Conservation (phyloP, 2,113 vertebrate species). For the Balaeniceps rex region DNA sequence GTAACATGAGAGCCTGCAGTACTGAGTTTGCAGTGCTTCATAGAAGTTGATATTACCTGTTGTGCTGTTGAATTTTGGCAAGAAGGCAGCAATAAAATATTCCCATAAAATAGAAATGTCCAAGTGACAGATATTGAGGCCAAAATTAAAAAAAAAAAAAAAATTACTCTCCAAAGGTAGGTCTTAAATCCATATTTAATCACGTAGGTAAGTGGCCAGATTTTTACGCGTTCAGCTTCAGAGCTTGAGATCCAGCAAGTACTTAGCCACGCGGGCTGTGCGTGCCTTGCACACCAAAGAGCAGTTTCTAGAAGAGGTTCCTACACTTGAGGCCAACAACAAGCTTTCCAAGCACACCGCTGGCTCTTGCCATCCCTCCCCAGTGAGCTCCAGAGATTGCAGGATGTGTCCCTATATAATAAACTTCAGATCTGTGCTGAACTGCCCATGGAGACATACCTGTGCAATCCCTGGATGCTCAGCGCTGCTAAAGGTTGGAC, state of each 20-base stretch:
- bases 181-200: constrained; percentile 3
- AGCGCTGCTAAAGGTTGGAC: neutral
- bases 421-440: neutral
- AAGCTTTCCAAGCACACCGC: neutral
- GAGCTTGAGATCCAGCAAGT: neutral
- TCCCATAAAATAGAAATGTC: neutral
- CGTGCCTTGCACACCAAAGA: neutral
- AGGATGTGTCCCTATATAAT: neutral
- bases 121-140: constrained; percentile 13
- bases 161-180: neutral
- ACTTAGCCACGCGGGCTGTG: fast-evolving
- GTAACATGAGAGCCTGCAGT: constrained; percentile 25
- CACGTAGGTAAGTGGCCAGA: neutral
- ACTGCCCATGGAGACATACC: neutral
- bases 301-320: neutral
- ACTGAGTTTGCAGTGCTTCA: neutral
- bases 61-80: constrained; percentile 36
- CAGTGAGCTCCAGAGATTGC: neutral
- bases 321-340: neutral
- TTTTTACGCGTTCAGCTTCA: neutral
- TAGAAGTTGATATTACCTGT: constrained; percentile 27
- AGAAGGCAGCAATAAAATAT: neutral
- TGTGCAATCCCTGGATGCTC: neutral
- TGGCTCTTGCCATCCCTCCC: neutral
- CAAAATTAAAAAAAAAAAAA: neutral